These are phyloP conservation scores for Sapajus apella DNA, from an alignment of 2,113 vertebrate species.

Conservation along the genomic window DNA sequence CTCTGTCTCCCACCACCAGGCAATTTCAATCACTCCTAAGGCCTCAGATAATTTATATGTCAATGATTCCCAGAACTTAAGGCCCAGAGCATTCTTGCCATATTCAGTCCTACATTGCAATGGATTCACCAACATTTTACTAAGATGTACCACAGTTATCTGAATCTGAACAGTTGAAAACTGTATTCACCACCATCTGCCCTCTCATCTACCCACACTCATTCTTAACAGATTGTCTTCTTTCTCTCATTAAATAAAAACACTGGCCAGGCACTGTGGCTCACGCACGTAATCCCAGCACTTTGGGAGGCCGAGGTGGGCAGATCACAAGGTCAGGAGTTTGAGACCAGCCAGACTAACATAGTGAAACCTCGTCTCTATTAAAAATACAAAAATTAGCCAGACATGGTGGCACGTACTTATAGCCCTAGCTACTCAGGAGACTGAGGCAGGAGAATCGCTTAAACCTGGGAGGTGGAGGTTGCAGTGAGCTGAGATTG, in stretches of 20 bases:
- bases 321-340: too few species aligned
- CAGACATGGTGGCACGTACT: fast-evolving
- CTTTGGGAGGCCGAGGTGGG: too few species aligned
- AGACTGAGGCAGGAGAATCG: too few species aligned
- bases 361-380: too few species aligned
- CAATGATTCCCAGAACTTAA: neutral
- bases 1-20: neutral
- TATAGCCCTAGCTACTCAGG: too few species aligned
- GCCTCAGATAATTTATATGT: neutral
- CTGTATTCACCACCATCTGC: neutral
- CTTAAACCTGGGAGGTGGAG: too few species aligned
- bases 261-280: neutral
- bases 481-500: too few species aligned
- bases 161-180: neutral
- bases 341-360: too few species aligned
- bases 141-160: neutral
- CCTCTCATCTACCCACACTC: too few species aligned
- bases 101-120: neutral
- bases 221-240: neutral
- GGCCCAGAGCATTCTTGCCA: neutral
- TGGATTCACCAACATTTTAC: neutral
- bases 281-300: neutral
- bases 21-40: neutral
- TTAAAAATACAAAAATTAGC: too few species aligned
- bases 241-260: neutral